These are phyloP conservation scores for Sebastes ruberrimus DNA, from an alignment of 2,797 vertebrate genomes.

Conservation along the genomic window DNA sequence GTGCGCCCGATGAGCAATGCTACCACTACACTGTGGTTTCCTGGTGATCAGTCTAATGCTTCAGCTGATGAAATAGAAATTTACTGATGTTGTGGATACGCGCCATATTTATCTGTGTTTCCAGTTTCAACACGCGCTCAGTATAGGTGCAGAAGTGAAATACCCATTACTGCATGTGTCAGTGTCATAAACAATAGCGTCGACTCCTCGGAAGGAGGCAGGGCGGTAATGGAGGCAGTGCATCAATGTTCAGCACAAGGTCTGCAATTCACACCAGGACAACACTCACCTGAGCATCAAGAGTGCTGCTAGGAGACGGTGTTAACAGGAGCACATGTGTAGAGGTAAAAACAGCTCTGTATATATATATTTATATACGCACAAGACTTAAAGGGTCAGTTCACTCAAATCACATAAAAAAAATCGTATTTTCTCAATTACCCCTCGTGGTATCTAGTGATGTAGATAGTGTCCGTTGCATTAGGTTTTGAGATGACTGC, in stretches of 20 bases:
- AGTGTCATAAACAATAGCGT: slow-evolving; percentile 86
- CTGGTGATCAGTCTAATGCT: slow-evolving; percentile 74
- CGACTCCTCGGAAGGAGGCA: slow-evolving; percentile 79
- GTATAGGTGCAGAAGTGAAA: slow-evolving; percentile 81
- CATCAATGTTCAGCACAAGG: slow-evolving; percentile 87
- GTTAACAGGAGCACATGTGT: slow-evolving; percentile 71
- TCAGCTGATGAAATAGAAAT: slow-evolving; percentile 80
- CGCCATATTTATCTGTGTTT: slow-evolving; percentile 82
- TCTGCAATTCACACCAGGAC: slow-evolving; percentile 81
- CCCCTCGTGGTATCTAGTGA: neutral
- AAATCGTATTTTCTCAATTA: neutral
- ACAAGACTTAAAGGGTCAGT: slow-evolving; percentile 36
- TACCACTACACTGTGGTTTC: slow-evolving; percentile 13
- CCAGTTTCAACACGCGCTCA: slow-evolving; percentile 74
- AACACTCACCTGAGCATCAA: slow-evolving; percentile 80
- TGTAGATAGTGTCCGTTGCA: slow-evolving; percentile 4
- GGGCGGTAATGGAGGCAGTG: slow-evolving; percentile 86
- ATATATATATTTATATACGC: neutral
- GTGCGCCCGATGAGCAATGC: slow-evolving; percentile 27
- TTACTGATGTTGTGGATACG: slow-evolving; percentile 81
- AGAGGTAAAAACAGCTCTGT: slow-evolving; percentile 46
- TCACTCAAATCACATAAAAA: slow-evolving; percentile 13
- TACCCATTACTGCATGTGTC: slow-evolving; percentile 85
- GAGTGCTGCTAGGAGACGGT: slow-evolving; percentile 62
- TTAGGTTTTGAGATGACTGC: neutral